Percentiles rank a stretch among this genome's conserved stretches.
phyloP scores from a whole-genome alignment of 2,888 invertebrate genomes.

The Agelastica alni region DNA sequence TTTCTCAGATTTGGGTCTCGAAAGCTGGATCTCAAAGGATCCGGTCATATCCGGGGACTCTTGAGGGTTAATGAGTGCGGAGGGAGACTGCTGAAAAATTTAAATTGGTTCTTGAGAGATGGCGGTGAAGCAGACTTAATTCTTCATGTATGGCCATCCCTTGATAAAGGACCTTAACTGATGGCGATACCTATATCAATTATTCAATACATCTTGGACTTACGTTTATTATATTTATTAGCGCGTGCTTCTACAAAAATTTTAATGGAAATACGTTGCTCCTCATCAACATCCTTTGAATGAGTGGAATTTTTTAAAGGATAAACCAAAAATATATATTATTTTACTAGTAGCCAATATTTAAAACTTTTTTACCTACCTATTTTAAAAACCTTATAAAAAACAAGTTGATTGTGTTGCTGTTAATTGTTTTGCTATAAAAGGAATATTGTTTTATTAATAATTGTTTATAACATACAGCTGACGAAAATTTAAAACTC shows the following conservation, averaged over 20 bases:
- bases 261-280: too few relatives aligned
- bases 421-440: too few relatives aligned
- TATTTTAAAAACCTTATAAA: too few relatives aligned
- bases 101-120: conserved; percentile 41
- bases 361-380: too few relatives aligned
- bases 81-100: conserved; percentile 40
- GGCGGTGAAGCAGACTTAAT: conserved; percentile 21
- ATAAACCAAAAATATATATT: too few relatives aligned
- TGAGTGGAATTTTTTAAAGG: too few relatives aligned
- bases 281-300: too few relatives aligned
- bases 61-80: conserved; percentile 45
- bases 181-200: conserved; percentile 19
- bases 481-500: too few relatives aligned
- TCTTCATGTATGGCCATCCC: conserved; percentile 25
- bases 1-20: conserved; percentile 42
- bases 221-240: conserved; percentile 3
- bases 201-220: conserved; percentile 18
- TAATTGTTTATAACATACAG: too few relatives aligned
- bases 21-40: conserved; percentile 38
- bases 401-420: too few relatives aligned
- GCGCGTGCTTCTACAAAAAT: conserved; percentile 1
- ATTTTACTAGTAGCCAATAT: too few relatives aligned
- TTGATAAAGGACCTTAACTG: conserved; percentile 13
- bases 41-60: conserved; percentile 41
- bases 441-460: too few relatives aligned